Evolutionary conservation across 2,113 vertebrate species (phyloP), one percentile per base, ranked within the genome.

Genomic region (Lethenteron camtschaticum): DNA sequence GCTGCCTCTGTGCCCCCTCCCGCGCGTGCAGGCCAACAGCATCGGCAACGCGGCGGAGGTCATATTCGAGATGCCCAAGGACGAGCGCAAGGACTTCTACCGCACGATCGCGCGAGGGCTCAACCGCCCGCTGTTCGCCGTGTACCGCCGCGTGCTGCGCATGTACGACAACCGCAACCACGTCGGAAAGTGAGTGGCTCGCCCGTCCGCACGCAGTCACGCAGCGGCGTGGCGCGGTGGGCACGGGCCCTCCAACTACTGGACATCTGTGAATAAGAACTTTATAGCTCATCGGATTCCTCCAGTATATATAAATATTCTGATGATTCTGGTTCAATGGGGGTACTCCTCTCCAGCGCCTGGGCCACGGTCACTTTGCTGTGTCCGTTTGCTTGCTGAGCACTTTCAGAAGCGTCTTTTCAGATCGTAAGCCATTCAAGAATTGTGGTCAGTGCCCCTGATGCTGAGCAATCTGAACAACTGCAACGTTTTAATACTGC

Each of bases 141-240:
- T 99, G 72, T 99, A 99, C 79, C 85, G 94, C 76, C 85, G 92
- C 71, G 94, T 99, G 59, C 84, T 99, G 56, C 83, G 94, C 73
- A 96, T 99, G 94, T 99, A 97, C 75, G 94, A 97, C 81, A 95
- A 96, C 83, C 83, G 92, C 72, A 99, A 99, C 82, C 94, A 99
- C 71, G 90, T 99, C 74, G 94, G 94, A 77, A 99, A 96, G 94
- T 99, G 83, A 83, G 92, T 63, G 59, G n/a, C 63, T 16, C 41
- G 41, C 41, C 41, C 41, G 41, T 41, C 41, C 6, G 41, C 41
- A 5, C 41, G 41, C 41, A 41, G 41, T 41, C 1, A 5, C 5
- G 5, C 41, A 41, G 41, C 41, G 41, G 41, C 41, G 41, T 41
- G 41, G 41, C 41, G 41, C 41, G 41, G 41, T 41, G 41, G 41